These are phyloP conservation scores for Deroptyus accipitrinus DNA, from an alignment of 2,113 vertebrate genomes.

Conservation along the genomic window DNA sequence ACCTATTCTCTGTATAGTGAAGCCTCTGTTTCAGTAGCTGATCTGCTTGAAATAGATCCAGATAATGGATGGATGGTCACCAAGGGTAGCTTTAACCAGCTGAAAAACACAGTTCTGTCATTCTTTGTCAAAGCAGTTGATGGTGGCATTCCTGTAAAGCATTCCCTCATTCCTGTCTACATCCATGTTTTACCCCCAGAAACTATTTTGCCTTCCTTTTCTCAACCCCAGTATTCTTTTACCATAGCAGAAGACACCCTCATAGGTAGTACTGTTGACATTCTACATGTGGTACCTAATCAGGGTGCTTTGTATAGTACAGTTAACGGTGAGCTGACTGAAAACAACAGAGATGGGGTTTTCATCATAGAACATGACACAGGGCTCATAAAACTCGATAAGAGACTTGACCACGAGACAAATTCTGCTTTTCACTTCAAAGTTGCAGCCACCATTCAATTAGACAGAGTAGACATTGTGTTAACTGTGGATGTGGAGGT, in stretches of 20 bases:
- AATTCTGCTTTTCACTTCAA: constrained; percentile 86
- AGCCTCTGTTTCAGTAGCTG: constrained; percentile 85
- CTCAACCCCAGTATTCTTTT: constrained; percentile 90
- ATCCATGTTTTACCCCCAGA: constrained; percentile 91
- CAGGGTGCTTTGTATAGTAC: constrained; percentile 79
- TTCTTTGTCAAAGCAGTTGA: constrained; percentile 98
- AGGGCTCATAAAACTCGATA: constrained; percentile 90
- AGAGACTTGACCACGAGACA: constrained; percentile 87
- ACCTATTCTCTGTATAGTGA: constrained; percentile 94
- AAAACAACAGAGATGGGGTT: constrained; percentile 86
- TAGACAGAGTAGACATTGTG: constrained; percentile 86
- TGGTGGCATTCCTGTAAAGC: constrained; percentile 85
- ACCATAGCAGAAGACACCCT: constrained; percentile 84
- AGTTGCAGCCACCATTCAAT: constrained; percentile 82
- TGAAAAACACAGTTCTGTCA: constrained; percentile 89
- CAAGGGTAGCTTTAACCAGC: constrained; percentile 88
- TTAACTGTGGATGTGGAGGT: constrained; percentile 87
- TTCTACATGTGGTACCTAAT: constrained; percentile 78
- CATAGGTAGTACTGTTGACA: constrained; percentile 87
- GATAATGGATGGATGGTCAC: constrained; percentile 98
- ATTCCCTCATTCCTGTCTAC: constrained; percentile 92
- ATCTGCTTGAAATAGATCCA: constrained; percentile 93
- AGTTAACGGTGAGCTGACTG: constrained; percentile 84
- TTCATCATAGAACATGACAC: constrained; percentile 91
- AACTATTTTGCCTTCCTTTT: constrained; percentile 84